Evolutionary conservation across 53 echinoderm and acorn worm species (phyloP), one percentile per base, ranked within the genome.

Genomic region (Actinopyga echinites): DNA sequence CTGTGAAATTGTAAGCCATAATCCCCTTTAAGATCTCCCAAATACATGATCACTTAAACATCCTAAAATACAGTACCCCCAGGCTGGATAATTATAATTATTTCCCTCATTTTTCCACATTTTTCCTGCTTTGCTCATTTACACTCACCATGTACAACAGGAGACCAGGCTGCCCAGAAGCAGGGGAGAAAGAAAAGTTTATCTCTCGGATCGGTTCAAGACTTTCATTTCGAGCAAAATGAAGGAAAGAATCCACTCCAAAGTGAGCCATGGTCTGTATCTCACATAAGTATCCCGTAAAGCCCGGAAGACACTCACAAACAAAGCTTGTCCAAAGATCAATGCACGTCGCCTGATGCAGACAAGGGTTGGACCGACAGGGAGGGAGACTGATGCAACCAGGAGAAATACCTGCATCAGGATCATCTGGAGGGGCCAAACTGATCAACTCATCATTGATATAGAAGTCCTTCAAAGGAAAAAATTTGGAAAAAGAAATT

Each of bases 201-300:
- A 99, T 30, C 35, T 83, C 85, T 21, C 80, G 60, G 81, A 95
- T 73, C 6, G 85, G 75, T 8, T 57, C 83, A 8, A 30, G 33
- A 20, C 8, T 33, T 22, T 64, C 88, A 24, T 64, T 83, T 26
- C 26, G 85, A 8, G 84, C 86, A 89, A 94, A 99, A 62, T 99
- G 92, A 8, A 99, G 80, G 68, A 94, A 99, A 64, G 75, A 86
- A 20, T 85, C 43, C 0, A 90, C 79, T 13, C 49, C 81, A 79
- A 99, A 99, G 56, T 89, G 92, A 28, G 94, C 99, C 67, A 85
- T 83, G 1, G 99, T 99, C 89, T 94, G 94, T 25, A 87, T 67
- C 85, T 92, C 85, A 29, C 99, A 99, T 54, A 84, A 66, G 21
- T 82, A 57, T 11, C 94, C 99, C 12, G 84, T 78, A 69, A 88